Evolutionary conservation across 2,113 vertebrate genomes (phyloP), one percentile per base, ranked within the genome.

Genomic region (Pteropus alecto): DNA sequence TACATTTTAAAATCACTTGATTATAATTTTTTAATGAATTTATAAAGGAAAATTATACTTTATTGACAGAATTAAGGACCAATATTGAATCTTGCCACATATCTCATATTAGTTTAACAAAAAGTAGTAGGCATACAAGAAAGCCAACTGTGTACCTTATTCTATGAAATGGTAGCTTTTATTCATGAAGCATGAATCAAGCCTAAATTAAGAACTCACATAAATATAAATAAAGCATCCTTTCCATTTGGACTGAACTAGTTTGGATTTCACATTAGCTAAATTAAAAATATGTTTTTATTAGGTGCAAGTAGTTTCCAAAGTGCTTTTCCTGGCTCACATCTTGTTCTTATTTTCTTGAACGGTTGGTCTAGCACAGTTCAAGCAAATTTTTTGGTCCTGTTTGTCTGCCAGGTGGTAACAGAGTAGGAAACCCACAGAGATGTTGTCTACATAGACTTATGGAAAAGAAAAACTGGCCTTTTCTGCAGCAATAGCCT

Each of bases 261-360:
- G 79, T 88, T 90, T 97, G 67, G 74, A 63, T 93, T 92, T 95
- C 73, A 15, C 43, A 96, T 97, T 95, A 98, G 41, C 68, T 97
- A 77, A 92, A 33, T 96, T 97, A 97, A 96, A 98, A 96, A 87
- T 98, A 84, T 60, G 81, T 96, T 97, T 97, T 97, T 97, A 96
- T 97, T 97, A 94, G 56, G 16, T 93, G 38, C 88, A 82, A 96
- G 97, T 85, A 68, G 22, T 54, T 98, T 92, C 96, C 79, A 96
- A 35, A 97, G 56, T 97, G 43, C 79, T 98, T 98, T 98, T 97
- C 93, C 96, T 98, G 93, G 58, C 85, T 98, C 73, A 87, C 61
- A 79, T 92, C 14, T 65, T 94, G 71, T 89, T 90, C 61, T 26
- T 97, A 67, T 82, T 98, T 98, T 97, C 93, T 96, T 97, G 81